phyloP scores from a whole-genome alignment of 2,888 invertebrate genomes.

The Drosophila limbata region DNA sequence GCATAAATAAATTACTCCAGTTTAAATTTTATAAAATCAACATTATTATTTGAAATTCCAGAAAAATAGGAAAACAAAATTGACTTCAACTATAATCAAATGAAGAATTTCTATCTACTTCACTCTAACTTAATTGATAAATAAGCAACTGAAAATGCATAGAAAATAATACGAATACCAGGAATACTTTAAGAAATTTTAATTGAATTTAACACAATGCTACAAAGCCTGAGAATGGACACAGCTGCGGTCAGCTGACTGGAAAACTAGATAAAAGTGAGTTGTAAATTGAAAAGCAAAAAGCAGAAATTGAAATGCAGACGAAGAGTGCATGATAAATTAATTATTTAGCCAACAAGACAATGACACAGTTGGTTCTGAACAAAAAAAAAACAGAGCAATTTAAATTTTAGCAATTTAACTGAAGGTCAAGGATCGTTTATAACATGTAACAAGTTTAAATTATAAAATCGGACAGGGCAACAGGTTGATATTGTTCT shows the following conservation, averaged over 20 bases:
- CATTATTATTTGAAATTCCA: too few relatives aligned
- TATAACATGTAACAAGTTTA: conserved; percentile 2
- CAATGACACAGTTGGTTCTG: conserved; percentile 10
- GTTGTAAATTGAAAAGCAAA: conserved; percentile 32
- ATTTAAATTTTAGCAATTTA: background rate
- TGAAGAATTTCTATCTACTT: too few relatives aligned
- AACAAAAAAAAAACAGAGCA: background rate
- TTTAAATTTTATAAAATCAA: too few relatives aligned
- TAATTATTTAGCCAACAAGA: conserved; percentile 55
- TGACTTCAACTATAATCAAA: too few relatives aligned
- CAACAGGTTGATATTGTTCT: conserved; percentile 60
- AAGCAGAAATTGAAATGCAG: conserved; percentile 22
- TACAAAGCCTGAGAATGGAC: conserved; percentile 37
- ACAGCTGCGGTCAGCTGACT: conserved; percentile 34
- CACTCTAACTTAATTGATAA: background rate
- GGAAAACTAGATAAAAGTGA: conserved; percentile 20
- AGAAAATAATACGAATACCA: background rate
- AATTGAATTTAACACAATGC: conserved; percentile 16
- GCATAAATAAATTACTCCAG: too few relatives aligned
- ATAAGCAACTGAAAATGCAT: background rate
- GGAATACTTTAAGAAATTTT: conserved; percentile 24
- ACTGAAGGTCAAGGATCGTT: background rate
- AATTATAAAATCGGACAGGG: background rate
- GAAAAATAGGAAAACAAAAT: too few relatives aligned
- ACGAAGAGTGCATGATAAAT: conserved; percentile 35